A percentile compares a stretch with the other conserved stretches of the same genome.
These are phyloP conservation scores for Goniozus legneri DNA, from an alignment of 1,140 invertebrate species.

Conservation along the genomic window DNA sequence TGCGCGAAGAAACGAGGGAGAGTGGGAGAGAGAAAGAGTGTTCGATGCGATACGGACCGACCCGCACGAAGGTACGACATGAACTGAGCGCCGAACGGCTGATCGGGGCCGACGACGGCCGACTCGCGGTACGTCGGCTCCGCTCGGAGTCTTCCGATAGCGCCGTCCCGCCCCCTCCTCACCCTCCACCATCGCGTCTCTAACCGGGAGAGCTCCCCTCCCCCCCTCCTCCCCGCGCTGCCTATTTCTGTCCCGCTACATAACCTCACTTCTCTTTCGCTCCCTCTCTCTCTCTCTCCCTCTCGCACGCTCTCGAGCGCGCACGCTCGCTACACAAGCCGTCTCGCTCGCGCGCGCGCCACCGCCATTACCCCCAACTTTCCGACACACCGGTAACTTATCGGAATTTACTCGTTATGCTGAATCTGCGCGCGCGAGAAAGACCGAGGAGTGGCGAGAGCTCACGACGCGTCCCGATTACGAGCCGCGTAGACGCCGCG, in stretches of 20 bases:
- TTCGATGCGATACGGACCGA: conserved; percentile 22
- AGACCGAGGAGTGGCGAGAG: conserved; percentile 14
- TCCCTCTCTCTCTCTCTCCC: conserved; percentile 6
- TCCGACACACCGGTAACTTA: conserved; percentile 18
- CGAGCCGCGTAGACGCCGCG: no score
- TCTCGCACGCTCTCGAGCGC: conserved; percentile 2
- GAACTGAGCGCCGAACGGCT: conserved; percentile 40
- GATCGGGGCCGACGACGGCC: conserved; percentile 29
- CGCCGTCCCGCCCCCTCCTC: conserved; percentile 12
- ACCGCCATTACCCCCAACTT: background rate
- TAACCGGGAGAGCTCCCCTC: conserved; percentile 1
- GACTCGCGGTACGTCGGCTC: no score
- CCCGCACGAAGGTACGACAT: conserved; percentile 40
- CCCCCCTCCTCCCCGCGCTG: background rate
- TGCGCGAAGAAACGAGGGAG: conserved; percentile 5
- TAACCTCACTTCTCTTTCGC: background rate
- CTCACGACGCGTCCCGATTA: no score
- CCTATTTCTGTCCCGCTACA: background rate
- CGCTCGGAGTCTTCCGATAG: conserved; percentile 20
- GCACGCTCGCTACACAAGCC: no score
- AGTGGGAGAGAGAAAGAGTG: conserved; percentile 26
- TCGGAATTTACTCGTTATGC: conserved; percentile 27
- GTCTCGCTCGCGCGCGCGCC: background rate
- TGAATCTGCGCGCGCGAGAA: conserved; percentile 21
- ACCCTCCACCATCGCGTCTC: conserved; percentile 1